These are phyloP conservation scores for Australoheros scitulus DNA, from an alignment of 2,113 vertebrate species.

Conservation along the genomic window DNA sequence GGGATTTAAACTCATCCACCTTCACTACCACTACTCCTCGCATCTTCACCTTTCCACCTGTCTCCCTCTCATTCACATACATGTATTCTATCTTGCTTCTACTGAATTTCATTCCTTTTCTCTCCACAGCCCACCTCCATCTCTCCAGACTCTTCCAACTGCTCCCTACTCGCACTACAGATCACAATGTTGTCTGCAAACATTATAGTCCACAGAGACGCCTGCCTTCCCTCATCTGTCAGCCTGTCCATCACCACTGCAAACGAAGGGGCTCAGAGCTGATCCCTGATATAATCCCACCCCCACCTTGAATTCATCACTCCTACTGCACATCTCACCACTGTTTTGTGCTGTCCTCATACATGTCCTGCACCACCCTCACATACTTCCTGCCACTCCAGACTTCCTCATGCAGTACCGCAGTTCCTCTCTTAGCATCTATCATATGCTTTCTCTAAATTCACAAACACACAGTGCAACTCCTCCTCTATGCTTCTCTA, in stretches of 20 bases:
- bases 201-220: no score
- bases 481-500: not conserved
- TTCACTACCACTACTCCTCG: no score
- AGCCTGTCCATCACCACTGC: not conserved
- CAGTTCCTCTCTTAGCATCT: not conserved
- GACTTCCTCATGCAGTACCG: not conserved
- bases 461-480: not conserved
- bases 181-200: no score
- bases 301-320: not conserved
- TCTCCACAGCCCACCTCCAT: not conserved
- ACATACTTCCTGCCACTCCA: not conserved
- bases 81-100: not conserved
- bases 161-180: not conserved
- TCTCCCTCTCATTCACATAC: not conserved
- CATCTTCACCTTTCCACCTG: not conserved
- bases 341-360: fast-evolving
- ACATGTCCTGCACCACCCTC: not conserved
- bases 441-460: not conserved
- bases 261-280: not conserved
- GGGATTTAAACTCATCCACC: not conserved
- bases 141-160: not conserved
- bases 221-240: not conserved
- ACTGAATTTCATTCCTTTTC: not conserved
- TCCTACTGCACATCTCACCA: not conserved
- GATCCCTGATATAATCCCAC: not conserved